Conservation (phyloP, 2,888 invertebrate genomes). For the Cosmia trapezina region DNA sequence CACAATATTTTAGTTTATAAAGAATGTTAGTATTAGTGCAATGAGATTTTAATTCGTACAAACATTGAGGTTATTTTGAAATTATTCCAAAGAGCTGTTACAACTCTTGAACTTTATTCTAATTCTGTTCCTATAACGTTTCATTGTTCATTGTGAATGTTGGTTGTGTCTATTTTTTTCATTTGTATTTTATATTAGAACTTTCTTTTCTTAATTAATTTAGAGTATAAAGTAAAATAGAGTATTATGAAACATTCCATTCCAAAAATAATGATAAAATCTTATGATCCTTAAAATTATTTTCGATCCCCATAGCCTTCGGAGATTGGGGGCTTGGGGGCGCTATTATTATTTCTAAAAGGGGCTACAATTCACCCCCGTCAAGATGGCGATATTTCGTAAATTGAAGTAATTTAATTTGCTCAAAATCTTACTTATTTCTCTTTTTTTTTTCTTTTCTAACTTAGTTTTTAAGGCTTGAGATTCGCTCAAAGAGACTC, state of each 20-base stretch:
- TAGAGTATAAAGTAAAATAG: slow-evolving; percentile 36
- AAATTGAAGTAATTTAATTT: slow-evolving; percentile 61
- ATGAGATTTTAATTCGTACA: slow-evolving; percentile 64
- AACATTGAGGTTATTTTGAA: slow-evolving; percentile 59
- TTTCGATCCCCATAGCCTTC: slow-evolving; percentile 29
- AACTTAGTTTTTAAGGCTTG: slow-evolving; percentile 46
- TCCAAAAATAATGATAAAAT: slow-evolving; percentile 41
- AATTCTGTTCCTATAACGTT: slow-evolving; percentile 34
- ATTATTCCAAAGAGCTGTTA: slow-evolving; percentile 72
- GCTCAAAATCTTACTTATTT: slow-evolving; percentile 45
- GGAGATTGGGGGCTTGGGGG: slow-evolving; percentile 26
- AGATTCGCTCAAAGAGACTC: slow-evolving; percentile 53
- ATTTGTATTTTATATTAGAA: neutral
- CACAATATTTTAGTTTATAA: slow-evolving; percentile 72
- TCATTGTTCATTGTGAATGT: slow-evolving; percentile 32
- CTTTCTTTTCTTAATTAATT: slow-evolving; percentile 31
- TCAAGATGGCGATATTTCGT: slow-evolving; percentile 46
- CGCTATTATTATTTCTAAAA: slow-evolving; percentile 45
- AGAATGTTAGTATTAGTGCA: slow-evolving; percentile 43
- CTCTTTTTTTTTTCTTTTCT: slow-evolving; percentile 52
- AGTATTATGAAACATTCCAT: slow-evolving; percentile 58
- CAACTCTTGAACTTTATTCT: slow-evolving; percentile 56
- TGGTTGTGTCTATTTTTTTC: slow-evolving; percentile 30
- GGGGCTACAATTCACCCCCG: slow-evolving; percentile 59
- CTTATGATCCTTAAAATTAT: slow-evolving; percentile 40